phyloP scores from a whole-genome alignment of 2,113 vertebrate species.

The Clarias gariepinus region DNA sequence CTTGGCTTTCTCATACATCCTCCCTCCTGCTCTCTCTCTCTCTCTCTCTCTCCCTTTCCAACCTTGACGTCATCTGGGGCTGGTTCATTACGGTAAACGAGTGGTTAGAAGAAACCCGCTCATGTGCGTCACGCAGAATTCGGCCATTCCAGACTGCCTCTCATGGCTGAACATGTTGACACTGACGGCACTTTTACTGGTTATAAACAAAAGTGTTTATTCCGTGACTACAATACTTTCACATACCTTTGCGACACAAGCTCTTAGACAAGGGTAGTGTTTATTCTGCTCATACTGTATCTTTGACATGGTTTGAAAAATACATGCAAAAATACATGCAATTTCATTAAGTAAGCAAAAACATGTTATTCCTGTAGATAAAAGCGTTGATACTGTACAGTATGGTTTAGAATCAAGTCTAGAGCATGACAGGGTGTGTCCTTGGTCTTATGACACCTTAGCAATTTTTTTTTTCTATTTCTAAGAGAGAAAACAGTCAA shows the following conservation, averaged over 20 bases:
- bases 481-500: background rate
- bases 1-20: conserved; percentile 38
- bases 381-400: background rate
- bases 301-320: background rate
- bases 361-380: background rate
- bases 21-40: background rate
- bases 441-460: background rate
- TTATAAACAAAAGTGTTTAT: background rate
- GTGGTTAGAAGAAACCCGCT: conserved; percentile 7
- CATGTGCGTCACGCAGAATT: background rate
- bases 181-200: background rate
- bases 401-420: background rate
- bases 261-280: background rate
- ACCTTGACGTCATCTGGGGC: conserved; percentile 36
- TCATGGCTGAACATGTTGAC: background rate
- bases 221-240: background rate
- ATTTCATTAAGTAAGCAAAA: background rate
- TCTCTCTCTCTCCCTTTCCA: background rate
- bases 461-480: background rate
- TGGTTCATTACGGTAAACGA: conserved; percentile 15
- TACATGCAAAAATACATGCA: background rate
- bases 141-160: background rate
- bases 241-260: background rate
- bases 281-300: background rate
- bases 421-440: background rate